A percentile compares a stretch with the other conserved stretches of the same genome.
These are phyloP conservation scores for Pituophis catenifer DNA, from an alignment of 2,113 vertebrate genomes.

Conservation along the genomic window DNA sequence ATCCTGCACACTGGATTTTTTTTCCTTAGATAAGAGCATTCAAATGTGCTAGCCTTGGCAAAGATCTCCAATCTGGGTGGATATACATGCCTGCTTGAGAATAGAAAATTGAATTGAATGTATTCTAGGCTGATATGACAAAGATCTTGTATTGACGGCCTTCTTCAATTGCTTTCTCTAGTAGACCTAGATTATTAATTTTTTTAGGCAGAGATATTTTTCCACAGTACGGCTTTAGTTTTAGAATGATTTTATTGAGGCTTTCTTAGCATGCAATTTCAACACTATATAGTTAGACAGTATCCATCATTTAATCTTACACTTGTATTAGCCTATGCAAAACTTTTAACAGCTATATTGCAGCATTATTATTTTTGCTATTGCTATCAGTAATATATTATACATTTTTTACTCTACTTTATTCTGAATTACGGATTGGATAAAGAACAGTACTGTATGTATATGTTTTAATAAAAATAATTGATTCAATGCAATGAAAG, in stretches of 20 bases:
- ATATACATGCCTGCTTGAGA: neutral
- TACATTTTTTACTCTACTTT: neutral
- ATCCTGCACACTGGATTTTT: neutral
- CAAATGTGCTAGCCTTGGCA: neutral
- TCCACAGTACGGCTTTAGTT: neutral
- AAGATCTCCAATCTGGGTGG: neutral
- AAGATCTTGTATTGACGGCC: neutral
- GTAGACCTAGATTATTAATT: neutral
- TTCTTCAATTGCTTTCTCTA: neutral
- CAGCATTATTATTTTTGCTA: neutral
- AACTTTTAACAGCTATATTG: neutral
- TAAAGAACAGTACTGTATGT: neutral
- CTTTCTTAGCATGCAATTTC: neutral
- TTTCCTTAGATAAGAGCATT: neutral
- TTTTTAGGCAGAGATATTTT: neutral
- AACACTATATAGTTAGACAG: neutral
- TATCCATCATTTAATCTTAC: neutral
- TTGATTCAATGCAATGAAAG: neutral
- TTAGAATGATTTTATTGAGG: neutral
- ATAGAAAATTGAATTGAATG: neutral
- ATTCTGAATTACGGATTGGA: neutral
- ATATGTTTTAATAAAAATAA: neutral
- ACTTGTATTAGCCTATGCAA: neutral
- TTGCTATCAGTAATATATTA: neutral
- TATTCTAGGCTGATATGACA: neutral